A percentile compares a stretch with the other conserved stretches of the same genome.
Conservation (phyloP, 2,113 vertebrate genomes). For the Etheostoma spectabile region DNA sequence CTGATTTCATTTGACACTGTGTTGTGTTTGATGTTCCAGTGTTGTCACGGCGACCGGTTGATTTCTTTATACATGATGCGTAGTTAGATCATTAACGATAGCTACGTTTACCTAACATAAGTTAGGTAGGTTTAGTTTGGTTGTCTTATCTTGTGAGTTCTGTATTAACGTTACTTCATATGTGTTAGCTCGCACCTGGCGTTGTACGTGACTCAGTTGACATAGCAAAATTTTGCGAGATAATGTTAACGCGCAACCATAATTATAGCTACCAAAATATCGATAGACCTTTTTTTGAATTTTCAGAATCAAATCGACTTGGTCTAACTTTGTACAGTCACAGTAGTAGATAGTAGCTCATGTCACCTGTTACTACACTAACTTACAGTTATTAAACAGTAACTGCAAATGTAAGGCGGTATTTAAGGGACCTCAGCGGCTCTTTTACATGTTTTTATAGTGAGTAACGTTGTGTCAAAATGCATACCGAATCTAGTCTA, state of each 20-base stretch:
- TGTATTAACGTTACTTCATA: neutral
- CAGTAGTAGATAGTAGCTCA: neutral
- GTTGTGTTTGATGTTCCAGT: constrained; percentile 21
- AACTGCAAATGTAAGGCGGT: rapidly evolving
- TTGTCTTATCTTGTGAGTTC: constrained; percentile 21
- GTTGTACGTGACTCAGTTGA: neutral
- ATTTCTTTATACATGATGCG: constrained; percentile 1
- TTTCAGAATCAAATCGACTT: neutral
- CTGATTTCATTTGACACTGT: neutral
- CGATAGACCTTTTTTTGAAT: neutral
- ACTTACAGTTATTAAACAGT: neutral
- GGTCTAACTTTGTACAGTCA: neutral
- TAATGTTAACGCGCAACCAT: neutral
- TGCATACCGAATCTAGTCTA: neutral
- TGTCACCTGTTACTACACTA: neutral
- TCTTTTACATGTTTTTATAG: neutral
- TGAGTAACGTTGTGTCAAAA: neutral
- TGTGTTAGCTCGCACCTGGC: neutral
- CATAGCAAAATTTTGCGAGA: neutral
- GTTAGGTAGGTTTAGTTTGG: neutral
- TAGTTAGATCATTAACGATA: neutral
- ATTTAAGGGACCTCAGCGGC: neutral
- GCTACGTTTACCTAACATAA: neutral
- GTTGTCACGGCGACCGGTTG: constrained; percentile 47
- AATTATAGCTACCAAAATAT: neutral